These are phyloP conservation scores for Acridotheres tristis DNA, from an alignment of 2,797 vertebrate genomes.

Conservation along the genomic window DNA sequence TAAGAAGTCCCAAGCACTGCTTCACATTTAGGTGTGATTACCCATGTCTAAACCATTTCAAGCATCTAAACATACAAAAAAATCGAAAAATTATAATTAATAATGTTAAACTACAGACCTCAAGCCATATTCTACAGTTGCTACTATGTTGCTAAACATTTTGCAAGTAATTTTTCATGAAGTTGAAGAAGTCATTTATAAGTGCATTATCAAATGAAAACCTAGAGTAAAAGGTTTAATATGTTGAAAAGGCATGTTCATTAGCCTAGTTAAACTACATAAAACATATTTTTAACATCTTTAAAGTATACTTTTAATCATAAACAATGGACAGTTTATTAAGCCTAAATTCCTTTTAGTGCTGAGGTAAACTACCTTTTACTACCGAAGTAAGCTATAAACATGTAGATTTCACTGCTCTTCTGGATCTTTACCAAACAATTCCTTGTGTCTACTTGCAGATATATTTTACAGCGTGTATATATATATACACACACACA, in stretches of 20 bases:
- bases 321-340: background rate
- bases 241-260: background rate
- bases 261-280: background rate
- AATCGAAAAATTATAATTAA: background rate
- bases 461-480: background rate
- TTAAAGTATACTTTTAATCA: background rate
- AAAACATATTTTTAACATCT: background rate
- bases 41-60: background rate
- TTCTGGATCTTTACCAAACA: background rate
- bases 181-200: fast-evolving
- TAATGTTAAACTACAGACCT: background rate
- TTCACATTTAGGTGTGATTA: background rate
- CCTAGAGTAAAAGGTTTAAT: background rate
- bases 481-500: no score
- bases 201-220: background rate
- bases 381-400: fast-evolving
- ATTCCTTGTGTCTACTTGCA: background rate
- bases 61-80: background rate
- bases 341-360: background rate
- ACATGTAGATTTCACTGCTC: no score
- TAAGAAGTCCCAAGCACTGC: background rate
- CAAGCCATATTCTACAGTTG: background rate
- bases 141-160: background rate
- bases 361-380: background rate
- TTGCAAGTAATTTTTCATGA: background rate